phyloP scores from a whole-genome alignment of 2,888 invertebrate genomes.

The Plebejus argus region DNA sequence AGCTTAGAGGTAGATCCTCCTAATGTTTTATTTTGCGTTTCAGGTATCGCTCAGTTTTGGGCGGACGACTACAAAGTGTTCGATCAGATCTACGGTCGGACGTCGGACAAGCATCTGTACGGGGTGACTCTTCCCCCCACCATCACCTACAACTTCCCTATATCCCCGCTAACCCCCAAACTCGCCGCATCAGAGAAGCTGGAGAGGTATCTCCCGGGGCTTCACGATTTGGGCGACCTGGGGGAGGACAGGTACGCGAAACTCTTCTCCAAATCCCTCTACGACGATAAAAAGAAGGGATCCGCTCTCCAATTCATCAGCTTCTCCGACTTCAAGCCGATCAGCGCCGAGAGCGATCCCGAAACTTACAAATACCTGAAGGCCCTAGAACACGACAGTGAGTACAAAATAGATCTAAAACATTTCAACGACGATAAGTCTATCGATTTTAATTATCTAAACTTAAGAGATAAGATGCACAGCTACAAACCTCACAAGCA shows the following conservation, averaged over 20 bases:
- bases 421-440: constrained; percentile 20
- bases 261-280: constrained; percentile 45
- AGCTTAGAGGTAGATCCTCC: no score
- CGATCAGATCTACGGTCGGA: constrained; percentile 69
- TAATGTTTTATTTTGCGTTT: neutral
- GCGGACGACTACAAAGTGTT: constrained; percentile 69
- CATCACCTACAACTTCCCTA: constrained; percentile 46
- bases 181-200: constrained; percentile 59
- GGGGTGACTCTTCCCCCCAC: constrained; percentile 58
- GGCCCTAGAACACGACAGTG: constrained; percentile 56
- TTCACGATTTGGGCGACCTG: constrained; percentile 49
- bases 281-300: constrained; percentile 46
- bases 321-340: constrained; percentile 60
- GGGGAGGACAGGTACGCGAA: constrained; percentile 53
- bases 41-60: constrained; percentile 69
- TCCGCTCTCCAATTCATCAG: constrained; percentile 56
- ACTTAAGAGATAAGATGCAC: neutral
- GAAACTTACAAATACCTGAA: constrained; percentile 67
- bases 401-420: constrained; percentile 48
- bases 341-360: constrained; percentile 61
- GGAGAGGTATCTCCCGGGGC: constrained; percentile 47
- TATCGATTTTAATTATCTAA: neutral
- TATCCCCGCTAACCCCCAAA: constrained; percentile 41
- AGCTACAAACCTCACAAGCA: constrained; percentile 53
- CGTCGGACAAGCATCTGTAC: constrained; percentile 68